phyloP scores from a whole-genome alignment of 2,797 vertebrate species.

The Spea hammondii region DNA sequence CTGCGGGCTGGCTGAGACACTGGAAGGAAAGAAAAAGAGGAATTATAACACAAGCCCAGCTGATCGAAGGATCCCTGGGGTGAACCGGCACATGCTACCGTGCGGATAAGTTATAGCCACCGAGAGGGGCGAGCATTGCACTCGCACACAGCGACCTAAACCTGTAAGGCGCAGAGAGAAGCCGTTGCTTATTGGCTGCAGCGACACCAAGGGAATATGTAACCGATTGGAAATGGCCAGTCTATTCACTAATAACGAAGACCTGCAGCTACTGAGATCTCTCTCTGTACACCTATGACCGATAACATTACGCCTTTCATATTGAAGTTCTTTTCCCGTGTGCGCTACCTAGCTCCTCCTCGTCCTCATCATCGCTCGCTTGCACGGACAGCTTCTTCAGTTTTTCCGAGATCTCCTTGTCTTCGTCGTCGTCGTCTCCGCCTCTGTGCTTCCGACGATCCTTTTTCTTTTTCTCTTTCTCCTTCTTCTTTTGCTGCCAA shows the following conservation, averaged over 20 bases:
- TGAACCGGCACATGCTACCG: too few species aligned
- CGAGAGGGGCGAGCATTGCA: too few species aligned
- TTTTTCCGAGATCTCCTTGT: conserved; percentile 75
- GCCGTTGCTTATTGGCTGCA: too few species aligned
- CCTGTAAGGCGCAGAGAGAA: too few species aligned
- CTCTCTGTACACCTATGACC: too few species aligned
- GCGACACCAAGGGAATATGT: too few species aligned
- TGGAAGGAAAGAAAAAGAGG: conserved; percentile 5
- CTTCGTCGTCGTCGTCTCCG: conserved; percentile 58
- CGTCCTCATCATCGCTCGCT: conserved; percentile 79
- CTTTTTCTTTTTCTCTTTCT: conserved; percentile 78
- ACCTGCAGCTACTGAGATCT: too few species aligned
- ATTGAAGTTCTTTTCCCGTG: background rate
- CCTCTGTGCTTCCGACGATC: conserved; percentile 68
- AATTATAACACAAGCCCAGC: background rate
- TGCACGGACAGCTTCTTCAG: conserved; percentile 82
- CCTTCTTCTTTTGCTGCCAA: conserved; percentile 71
- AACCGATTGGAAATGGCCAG: too few species aligned
- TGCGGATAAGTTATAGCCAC: too few species aligned
- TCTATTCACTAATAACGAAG: too few species aligned
- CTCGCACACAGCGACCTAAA: too few species aligned
- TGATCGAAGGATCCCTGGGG: too few species aligned
- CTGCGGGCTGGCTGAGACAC: conserved; percentile 2
- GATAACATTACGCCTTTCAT: background rate
- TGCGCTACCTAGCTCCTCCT: conserved; percentile 55